phyloP scores from a whole-genome alignment of 2,797 vertebrate species.

The Platalea minor region DNA sequence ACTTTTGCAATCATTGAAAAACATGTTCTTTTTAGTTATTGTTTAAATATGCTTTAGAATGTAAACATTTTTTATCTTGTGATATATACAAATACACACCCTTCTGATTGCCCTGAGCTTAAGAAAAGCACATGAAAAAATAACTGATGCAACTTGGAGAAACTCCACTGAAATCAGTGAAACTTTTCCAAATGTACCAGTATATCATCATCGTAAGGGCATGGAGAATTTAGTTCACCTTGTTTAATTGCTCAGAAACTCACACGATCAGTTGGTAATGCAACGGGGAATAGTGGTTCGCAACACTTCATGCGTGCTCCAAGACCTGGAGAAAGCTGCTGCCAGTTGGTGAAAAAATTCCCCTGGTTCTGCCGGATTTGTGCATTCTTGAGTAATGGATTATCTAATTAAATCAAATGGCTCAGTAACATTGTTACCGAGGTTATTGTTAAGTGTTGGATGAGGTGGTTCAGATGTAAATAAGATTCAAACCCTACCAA shows the following conservation, averaged over 20 bases:
- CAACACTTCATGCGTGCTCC: neutral
- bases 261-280: neutral
- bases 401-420: neutral
- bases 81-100: neutral
- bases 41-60: neutral
- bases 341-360: neutral
- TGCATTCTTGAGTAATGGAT: neutral
- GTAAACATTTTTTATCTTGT: neutral
- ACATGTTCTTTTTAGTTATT: neutral
- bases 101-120: neutral
- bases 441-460: neutral
- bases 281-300: neutral
- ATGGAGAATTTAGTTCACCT: neutral
- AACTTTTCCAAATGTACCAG: neutral
- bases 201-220: neutral
- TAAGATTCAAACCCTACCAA: neutral
- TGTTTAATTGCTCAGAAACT: neutral
- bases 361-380: neutral
- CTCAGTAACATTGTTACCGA: neutral
- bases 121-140: neutral
- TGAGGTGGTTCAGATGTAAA: neutral
- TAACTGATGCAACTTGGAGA: neutral
- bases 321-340: neutral
- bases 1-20: neutral
- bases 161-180: neutral